Conservation (phyloP, 2,113 vertebrate species). For the Ploceus nigricollis region DNA sequence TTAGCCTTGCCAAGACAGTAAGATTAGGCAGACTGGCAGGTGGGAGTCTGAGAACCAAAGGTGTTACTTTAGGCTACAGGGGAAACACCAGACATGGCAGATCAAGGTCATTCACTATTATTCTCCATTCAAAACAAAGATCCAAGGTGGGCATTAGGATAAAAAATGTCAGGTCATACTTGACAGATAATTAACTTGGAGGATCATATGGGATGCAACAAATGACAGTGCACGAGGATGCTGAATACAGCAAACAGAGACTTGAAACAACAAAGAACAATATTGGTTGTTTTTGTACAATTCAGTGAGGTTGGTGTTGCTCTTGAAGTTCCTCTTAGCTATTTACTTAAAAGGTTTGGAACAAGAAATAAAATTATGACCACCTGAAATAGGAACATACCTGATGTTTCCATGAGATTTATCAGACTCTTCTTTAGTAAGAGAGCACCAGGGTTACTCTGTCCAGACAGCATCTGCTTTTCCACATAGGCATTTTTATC, state of each 20-base stretch:
- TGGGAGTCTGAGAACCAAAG: constrained; percentile 9
- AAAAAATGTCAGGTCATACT: background rate
- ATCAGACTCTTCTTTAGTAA: background rate
- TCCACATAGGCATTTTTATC: background rate
- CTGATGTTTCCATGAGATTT: background rate
- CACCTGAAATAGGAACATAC: background rate
- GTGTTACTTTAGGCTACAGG: background rate
- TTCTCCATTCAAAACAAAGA: background rate
- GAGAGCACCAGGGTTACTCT: background rate
- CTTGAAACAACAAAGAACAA: background rate
- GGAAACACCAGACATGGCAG: background rate
- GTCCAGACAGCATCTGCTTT: background rate
- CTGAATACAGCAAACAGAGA: background rate
- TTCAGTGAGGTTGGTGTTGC: background rate
- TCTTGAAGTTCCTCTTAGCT: background rate
- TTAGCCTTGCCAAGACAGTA: background rate
- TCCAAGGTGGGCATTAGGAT: background rate
- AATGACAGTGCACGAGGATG: background rate
- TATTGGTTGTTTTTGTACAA: background rate
- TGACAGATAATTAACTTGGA: background rate
- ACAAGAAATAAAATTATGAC: background rate
- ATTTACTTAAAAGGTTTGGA: background rate
- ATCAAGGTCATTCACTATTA: background rate
- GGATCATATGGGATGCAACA: background rate
- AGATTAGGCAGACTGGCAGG: constrained; percentile 4